A percentile compares a stretch with the other conserved stretches of the same genome.
Conservation (phyloP, 2,113 vertebrate genomes). For the Pantherophis guttatus region DNA sequence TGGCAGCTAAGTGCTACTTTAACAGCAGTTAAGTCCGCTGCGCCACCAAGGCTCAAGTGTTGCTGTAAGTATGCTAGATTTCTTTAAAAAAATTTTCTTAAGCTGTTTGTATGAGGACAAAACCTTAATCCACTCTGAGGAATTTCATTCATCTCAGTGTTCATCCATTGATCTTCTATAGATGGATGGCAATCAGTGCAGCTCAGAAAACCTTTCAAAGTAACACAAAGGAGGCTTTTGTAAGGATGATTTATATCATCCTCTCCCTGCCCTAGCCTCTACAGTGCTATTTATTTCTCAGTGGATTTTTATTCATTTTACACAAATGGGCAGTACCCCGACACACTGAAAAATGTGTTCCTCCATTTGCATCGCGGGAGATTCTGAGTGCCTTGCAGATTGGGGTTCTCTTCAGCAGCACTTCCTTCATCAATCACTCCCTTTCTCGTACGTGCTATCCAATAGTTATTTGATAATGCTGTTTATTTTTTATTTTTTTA, state of each 20-base stretch:
- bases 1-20: too few relatives aligned
- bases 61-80: not conserved
- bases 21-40: too few relatives aligned
- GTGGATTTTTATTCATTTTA: conserved; percentile 16
- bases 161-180: not conserved
- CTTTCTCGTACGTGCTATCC: conserved; percentile 16
- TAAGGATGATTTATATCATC: not conserved
- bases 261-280: not conserved
- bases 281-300: not conserved
- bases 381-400: conserved; percentile 9
- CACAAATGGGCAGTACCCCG: not conserved
- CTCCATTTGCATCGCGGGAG: conserved; percentile 25
- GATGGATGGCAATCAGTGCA: not conserved
- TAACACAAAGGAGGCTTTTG: not conserved
- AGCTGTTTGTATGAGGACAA: not conserved
- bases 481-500: not conserved
- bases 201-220: not conserved
- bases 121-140: not conserved
- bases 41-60: too few relatives aligned
- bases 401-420: conserved; percentile 6
- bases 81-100: not conserved
- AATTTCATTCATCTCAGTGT: not conserved
- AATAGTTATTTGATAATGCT: conserved; percentile 14
- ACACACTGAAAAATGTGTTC: conserved; percentile 1
- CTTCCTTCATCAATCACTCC: conserved; percentile 39